Base-by-base conservation (phyloP, 2,113 vertebrate genomes). In the Chlorocebus sabaeus region DNA sequence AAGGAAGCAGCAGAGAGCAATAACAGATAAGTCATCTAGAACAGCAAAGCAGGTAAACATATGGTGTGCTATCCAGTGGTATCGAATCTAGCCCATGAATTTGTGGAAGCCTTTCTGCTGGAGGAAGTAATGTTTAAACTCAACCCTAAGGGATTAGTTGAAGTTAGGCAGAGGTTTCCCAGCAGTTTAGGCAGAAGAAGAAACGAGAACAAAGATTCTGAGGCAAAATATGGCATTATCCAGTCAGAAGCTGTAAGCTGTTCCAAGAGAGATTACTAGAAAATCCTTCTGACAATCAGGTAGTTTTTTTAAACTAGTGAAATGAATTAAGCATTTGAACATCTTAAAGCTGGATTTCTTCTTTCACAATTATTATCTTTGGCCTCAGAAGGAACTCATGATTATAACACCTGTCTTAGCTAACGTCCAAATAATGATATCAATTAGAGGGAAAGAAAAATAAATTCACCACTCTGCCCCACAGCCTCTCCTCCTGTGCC, bases 341-440 rank as follows among this genome's bases (percentile, higher is more conserved):
- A n/a, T 38, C 48, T 55, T 50, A 16, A 83, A 30, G 13, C 43
- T 79, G 52, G 27, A 30, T 67, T 5, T 25, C 27, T 45, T 70
- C 35, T 52, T 57, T 89, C 48, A 84, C 11, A 88, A 43, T 76
- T 68, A 84, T 40, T 91, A 48, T 52, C 8, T 25, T 40, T 92
- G 78, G 2, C 40, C 80, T 90, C n/a, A 70, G 32, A 91, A 92
- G 78, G 13, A 92, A 50, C 4, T 70, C 43, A 22, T 40, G 57
- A 55, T 35, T 25, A 23, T 75, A 76, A 48, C 57, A 64, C 25
- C 50, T 70, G 78, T 12, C 87, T 88, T 59, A 72, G 18, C 52
- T 90, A 91, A 91, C 61, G 64, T 80, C 16, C 61, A 80, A 76
- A 61, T 95, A 76, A 84, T 61, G n/a, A 93, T n/a, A 35, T 61